These are phyloP conservation scores for Pangasius krempfi DNA, from an alignment of 2,797 vertebrate species.

Conservation along the genomic window DNA sequence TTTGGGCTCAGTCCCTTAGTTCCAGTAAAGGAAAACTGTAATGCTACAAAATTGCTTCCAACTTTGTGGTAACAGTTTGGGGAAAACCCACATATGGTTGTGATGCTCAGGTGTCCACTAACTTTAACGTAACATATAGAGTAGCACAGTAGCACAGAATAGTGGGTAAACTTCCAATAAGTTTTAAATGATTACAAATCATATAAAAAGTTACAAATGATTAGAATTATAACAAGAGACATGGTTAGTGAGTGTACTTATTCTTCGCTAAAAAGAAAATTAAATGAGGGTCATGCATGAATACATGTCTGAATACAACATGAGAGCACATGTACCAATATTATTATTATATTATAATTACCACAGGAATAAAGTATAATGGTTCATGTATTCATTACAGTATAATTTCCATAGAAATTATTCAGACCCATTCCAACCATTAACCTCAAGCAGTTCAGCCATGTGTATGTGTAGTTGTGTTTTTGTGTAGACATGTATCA, in stretches of 20 bases:
- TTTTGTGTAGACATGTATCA: background rate
- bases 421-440: background rate
- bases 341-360: background rate
- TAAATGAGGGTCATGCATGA: background rate
- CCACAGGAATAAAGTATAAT: background rate
- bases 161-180: background rate
- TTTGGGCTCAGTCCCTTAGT: background rate
- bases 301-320: background rate
- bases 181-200: background rate
- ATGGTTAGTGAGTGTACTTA: background rate
- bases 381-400: background rate
- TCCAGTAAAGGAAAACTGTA: background rate
- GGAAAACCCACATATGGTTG: background rate
- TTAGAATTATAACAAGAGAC: background rate
- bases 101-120: background rate
- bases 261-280: background rate
- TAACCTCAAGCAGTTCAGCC: background rate
- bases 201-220: background rate
- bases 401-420: background rate
- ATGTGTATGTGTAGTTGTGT: background rate
- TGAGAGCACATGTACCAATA: background rate
- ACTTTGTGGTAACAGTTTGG: background rate
- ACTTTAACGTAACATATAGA: background rate
- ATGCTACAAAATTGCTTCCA: background rate
- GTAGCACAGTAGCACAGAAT: background rate